Evolutionary conservation across 2,113 vertebrate genomes (phyloP), one percentile per base, ranked within the genome.

Genomic region (Zeus faber): DNA sequence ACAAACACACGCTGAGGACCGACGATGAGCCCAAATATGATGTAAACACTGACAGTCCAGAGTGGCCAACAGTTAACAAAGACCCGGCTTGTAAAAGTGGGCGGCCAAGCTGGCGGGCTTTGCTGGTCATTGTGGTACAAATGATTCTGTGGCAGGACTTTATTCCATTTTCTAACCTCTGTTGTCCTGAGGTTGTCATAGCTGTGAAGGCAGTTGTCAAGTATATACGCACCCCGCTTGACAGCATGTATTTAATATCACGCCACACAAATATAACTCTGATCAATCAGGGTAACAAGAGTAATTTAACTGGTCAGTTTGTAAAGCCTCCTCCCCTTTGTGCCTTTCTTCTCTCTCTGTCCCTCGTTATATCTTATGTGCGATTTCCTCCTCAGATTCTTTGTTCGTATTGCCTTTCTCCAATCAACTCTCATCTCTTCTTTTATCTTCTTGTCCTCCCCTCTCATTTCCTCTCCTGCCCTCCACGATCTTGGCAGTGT

Each of bases 401-500:
- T 8, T 13, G 14, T 35, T 9, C 31, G 7, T 1, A 18, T 20
- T 3, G 6, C 27, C 10, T 24, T 14, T 10, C 21, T 13, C 43
- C 31, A 46, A 17, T 5, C 26, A 17, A 2, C 48, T 14, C 11
- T 20, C 48, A 13, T 41, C 37, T 46, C 35, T 18, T 18, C 16
- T 14, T n/a, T 29, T 7, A 16, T 10, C 29, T 18, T 53, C 29
- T 74, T 44, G 10, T 39, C 64, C 26, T 48, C 33, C 1, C 33
- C 24, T 6, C 18, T 22, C 14, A 11, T 18, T 40, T n/a, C 20
- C 31, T 24, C 26, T 14, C 55, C 58, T 23, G 31, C 18, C 44
- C 70, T 60, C 65, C 72, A 73, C 74, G 76, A 79, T 81, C 74
- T 58, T 40, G 21, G 68, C 75, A 25, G 65, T 65, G 66, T 58